Evolutionary conservation across 2,797 vertebrate genomes (phyloP), one percentile per base, ranked within the genome.

Genomic region (Phoebastria nigripes): DNA sequence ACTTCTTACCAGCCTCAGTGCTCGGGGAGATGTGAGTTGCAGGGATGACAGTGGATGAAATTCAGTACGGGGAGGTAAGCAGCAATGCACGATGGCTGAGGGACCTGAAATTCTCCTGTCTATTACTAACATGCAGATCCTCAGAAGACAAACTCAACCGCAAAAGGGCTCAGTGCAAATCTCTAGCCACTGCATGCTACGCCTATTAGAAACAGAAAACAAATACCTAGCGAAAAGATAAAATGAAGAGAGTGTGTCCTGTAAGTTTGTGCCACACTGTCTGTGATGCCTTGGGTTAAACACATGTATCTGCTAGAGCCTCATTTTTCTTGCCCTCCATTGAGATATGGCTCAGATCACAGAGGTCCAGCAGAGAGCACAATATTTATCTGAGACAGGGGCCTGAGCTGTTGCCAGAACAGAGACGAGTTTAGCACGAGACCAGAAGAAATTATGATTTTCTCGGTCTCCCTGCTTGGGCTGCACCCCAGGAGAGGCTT

Each of bases 11-110:
- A 72, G 85, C 21, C 39, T 6, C 13, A 1, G 61, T 1, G 13
- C 58, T 25, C 0, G 0, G 73, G 49, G 52, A 73, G n/a, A n/a
- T 3, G 15, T 0, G n/a, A 74, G 65, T 2, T 55, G 33, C 54
- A 37, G 58, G 41, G 33, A 61, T 6, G 37, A n/a, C 0, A 0
- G 41, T 0, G 2, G 71, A 49, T 42, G 52, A 80, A 78, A 72
- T 7, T 31, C 70, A 52, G 56, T 2, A 0, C 0, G 1, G n/a
- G 5, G 6, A 65, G 41, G 26, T 4, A 56, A 85, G 58, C 44
- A 74, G 67, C 78, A 66, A 13, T 2, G 26, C 62, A 33, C 0
- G 0, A 14, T 39, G 66, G 54, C 49, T 25, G 44, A 59, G 42
- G 46, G 17, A 54, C 59, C 59, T 35, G 12, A 35, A 83, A 70